Percentiles rank a stretch among this genome's conserved stretches.
Conservation (phyloP, 2,113 vertebrate species). For the Mystacornis crossleyi region DNA sequence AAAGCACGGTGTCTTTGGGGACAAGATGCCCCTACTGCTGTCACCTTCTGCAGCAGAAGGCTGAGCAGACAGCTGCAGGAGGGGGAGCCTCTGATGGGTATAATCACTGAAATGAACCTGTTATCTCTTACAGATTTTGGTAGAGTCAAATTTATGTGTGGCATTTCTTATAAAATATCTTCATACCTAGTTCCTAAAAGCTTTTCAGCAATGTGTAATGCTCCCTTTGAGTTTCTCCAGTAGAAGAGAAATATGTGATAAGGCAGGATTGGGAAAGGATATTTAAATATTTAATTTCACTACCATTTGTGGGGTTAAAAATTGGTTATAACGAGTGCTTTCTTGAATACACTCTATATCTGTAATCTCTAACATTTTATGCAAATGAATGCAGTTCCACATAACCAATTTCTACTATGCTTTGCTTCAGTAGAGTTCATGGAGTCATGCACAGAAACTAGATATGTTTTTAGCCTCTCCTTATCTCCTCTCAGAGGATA, state of each 20-base stretch:
- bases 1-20: background rate
- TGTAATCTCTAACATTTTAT: background rate
- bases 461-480: background rate
- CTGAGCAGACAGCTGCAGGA: background rate
- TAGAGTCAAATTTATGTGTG: background rate
- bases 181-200: background rate
- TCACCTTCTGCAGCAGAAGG: background rate
- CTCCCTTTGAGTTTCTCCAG: background rate
- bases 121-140: background rate
- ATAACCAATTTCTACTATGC: background rate
- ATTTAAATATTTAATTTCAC: background rate
- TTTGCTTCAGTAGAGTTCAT: background rate
- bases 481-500: background rate
- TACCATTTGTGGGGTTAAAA: background rate
- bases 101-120: background rate
- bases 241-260: background rate
- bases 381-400: background rate
- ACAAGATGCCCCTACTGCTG: accelerated
- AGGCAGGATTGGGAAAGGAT: background rate
- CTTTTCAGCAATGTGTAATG: background rate
- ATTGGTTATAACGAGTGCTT: background rate
- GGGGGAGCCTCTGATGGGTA: background rate
- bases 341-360: background rate
- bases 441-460: background rate
- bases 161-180: background rate